A percentile compares a stretch with the other conserved stretches of the same genome.
Evolutionary conservation across 2,113 vertebrate species (phyloP).

Genomic region (Podarcis cretensis): DNA sequence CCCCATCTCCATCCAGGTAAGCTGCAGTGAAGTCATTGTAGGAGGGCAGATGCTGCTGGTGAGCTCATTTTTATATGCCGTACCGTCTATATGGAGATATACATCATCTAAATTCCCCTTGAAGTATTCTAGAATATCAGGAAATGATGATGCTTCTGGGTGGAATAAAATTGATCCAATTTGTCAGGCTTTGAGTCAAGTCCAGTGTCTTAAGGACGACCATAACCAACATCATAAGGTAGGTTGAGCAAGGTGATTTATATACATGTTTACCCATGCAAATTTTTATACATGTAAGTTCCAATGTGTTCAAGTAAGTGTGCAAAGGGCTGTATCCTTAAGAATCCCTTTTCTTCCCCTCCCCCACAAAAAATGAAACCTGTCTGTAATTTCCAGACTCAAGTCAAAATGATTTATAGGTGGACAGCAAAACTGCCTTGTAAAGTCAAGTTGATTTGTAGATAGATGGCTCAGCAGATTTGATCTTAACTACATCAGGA

Average conservation of each 20-base stretch:
- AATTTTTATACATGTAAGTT: not conserved
- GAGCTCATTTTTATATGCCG: not conserved
- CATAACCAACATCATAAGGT: constrained; percentile 44
- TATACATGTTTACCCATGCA: not conserved
- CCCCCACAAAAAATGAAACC: constrained; percentile 23
- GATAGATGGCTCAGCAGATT: constrained; percentile 50
- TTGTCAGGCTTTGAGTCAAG: constrained; percentile 48
- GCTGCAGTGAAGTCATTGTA: not conserved
- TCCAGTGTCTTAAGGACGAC: constrained; percentile 40
- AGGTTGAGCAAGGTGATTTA: constrained; percentile 44
- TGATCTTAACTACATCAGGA: constrained; percentile 57
- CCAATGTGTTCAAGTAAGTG: not conserved
- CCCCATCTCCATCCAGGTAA: too few species aligned
- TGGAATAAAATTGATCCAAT: not conserved
- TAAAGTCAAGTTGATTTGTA: constrained; percentile 60
- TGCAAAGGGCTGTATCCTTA: not conserved
- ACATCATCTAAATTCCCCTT: not conserved
- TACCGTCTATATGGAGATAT: not conserved
- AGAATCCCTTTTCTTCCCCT: constrained; percentile 43
- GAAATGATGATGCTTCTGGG: not conserved
- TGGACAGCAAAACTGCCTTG: constrained; percentile 45
- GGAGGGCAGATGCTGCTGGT: not conserved
- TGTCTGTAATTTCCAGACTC: constrained; percentile 55
- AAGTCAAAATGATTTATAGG: constrained; percentile 48
- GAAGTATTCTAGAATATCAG: constrained; percentile 21